phyloP scores from a whole-genome alignment of 2,888 invertebrate species.

The Gryllus longicercus region DNA sequence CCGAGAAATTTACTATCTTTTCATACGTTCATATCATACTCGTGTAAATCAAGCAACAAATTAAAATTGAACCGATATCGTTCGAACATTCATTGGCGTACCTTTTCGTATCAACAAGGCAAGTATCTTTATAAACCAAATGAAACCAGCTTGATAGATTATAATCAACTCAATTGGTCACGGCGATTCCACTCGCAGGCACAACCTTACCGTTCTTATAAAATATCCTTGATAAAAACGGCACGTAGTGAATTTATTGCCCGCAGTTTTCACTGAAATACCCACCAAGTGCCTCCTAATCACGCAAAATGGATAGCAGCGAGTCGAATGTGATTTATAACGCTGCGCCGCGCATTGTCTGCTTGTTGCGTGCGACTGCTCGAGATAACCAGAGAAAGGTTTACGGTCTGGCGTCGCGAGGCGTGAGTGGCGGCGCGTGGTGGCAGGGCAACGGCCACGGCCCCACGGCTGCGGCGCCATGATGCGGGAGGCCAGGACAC shows the following conservation, averaged over 20 bases:
- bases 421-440: too few relatives aligned
- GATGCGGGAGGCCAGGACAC: too few relatives aligned
- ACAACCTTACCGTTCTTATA: background rate
- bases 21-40: too few relatives aligned
- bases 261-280: background rate
- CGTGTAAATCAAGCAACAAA: too few relatives aligned
- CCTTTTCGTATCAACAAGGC: background rate
- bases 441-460: too few relatives aligned
- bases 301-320: background rate
- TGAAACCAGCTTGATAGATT: background rate
- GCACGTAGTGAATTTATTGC: background rate
- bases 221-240: background rate
- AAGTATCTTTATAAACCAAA: background rate
- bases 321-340: slow-evolving; percentile 1
- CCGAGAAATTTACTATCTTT: too few relatives aligned
- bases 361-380: background rate
- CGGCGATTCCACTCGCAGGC: background rate
- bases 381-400: background rate
- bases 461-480: too few relatives aligned
- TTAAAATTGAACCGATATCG: too few relatives aligned
- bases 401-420: background rate
- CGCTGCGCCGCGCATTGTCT: background rate
- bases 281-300: background rate
- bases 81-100: background rate
- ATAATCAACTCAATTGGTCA: slow-evolving; percentile 6